Conservation (phyloP, 2,797 vertebrate genomes). For the Acrossocheilus wenchowensis region DNA sequence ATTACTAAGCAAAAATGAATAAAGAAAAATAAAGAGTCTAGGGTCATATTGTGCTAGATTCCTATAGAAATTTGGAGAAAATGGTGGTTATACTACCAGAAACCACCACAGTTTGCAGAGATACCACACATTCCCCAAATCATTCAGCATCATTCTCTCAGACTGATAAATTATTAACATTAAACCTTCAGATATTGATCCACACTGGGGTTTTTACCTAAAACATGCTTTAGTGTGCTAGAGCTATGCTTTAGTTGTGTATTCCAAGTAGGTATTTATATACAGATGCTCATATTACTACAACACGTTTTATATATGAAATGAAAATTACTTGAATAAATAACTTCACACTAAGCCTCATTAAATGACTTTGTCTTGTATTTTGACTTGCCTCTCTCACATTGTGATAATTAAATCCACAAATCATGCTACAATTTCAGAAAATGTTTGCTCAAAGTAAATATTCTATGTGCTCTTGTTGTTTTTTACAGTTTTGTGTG, state of each 20-base stretch:
- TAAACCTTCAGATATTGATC: constrained; percentile 18
- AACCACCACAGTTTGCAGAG: neutral
- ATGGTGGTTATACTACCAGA: neutral
- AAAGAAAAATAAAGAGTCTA: neutral
- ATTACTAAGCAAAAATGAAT: neutral
- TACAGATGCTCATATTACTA: constrained; percentile 65
- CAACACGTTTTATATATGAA: constrained; percentile 61
- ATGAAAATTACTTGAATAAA: constrained; percentile 76
- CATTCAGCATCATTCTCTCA: neutral
- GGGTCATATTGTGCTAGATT: constrained; percentile 16
- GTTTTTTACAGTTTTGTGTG: neutral
- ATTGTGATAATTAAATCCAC: neutral
- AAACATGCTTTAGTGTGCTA: constrained; percentile 38
- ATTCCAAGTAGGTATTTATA: constrained; percentile 70
- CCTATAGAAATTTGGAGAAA: constrained; percentile 2
- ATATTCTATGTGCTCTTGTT: neutral
- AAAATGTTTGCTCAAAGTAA: neutral
- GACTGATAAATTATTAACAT: neutral
- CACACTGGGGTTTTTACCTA: constrained; percentile 7
- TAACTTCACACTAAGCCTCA: constrained; percentile 57
- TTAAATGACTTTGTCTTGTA: neutral
- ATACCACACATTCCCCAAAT: neutral
- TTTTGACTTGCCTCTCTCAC: neutral
- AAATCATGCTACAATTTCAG: neutral
- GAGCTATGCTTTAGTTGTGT: constrained; percentile 50